Base-by-base conservation (phyloP, 2,888 invertebrate species). In the Drosophila paucipuncta region DNA sequence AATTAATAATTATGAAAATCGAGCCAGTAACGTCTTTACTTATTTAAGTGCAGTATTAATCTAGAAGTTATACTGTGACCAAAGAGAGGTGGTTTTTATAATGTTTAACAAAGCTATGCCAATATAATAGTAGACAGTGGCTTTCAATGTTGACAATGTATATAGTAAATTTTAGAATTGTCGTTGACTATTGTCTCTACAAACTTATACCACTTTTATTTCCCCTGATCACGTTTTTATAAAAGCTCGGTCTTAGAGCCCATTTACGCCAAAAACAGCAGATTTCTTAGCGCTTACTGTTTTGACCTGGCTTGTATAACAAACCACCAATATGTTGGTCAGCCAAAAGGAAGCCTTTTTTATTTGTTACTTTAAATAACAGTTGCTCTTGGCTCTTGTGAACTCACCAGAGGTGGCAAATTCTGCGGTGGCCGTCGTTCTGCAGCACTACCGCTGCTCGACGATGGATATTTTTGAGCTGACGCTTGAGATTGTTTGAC, bases 371-470 rank as follows among this genome's bases (percentile, higher is more conserved):
- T 31, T 31, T 7, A 52, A 52, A 52, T 13, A 16, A 7, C 2
- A 30, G 41, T 30, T 41, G 33, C 13, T 3, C 2, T 35, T 35
- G 35, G 35, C 35, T 35, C 16, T 63, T 39, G 10, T 35, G 1
- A 52, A 82, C 90, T 91, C 78, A 93, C 93, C 84, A 93, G 80
- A 73, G 93, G 92, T 54, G 93, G 93, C 71, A 93, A 81, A 82
- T 91, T 92, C 70, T 93, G 93, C 66, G 91, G 93, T 75, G 93
- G 93, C 64, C 93, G 85, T 49, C 93, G 88, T 71, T 93, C 88
- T 71, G 91, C 79, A 49, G 90, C 85, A 71, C 87, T 75, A 47
- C 91, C 85, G 72, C 86, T 75, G 39, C 72, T 82, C 41, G 89
- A 76, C 43, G 84, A 79, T 66, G 71, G 59, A 66, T 78, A 80